These are phyloP conservation scores for Sarcophilus harrisii DNA, from an alignment of 2,797 vertebrate species.

Conservation along the genomic window DNA sequence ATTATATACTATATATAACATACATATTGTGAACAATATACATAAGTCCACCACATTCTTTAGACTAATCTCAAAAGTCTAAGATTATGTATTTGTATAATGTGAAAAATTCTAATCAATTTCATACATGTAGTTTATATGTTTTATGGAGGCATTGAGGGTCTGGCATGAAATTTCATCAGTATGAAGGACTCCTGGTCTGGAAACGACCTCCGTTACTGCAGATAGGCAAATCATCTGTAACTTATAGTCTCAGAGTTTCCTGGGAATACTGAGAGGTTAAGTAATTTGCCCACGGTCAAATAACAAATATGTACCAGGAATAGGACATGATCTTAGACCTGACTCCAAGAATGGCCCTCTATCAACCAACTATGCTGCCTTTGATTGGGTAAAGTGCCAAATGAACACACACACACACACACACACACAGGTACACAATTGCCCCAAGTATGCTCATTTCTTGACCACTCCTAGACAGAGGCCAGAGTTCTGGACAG, in stretches of 20 bases:
- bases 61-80: neutral
- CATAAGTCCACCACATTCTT: neutral
- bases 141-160: neutral
- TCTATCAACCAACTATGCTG: neutral
- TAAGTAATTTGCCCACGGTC: neutral
- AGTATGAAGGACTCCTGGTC: neutral
- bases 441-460: neutral
- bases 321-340: neutral
- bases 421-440: neutral
- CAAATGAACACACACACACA: neutral
- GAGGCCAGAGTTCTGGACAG: neutral
- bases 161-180: neutral
- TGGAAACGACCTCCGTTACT: neutral
- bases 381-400: neutral
- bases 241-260: neutral
- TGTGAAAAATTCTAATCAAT: neutral
- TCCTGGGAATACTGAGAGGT: neutral
- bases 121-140: neutral
- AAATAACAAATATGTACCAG: neutral
- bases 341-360: neutral
- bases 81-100: conserved; percentile 27
- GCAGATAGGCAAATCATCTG: neutral
- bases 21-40: neutral
- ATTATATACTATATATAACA: neutral
- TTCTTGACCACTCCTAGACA: neutral